Conservation (phyloP, 2,888 invertebrate species). For the Vannuccia rotundouncinata region DNA sequence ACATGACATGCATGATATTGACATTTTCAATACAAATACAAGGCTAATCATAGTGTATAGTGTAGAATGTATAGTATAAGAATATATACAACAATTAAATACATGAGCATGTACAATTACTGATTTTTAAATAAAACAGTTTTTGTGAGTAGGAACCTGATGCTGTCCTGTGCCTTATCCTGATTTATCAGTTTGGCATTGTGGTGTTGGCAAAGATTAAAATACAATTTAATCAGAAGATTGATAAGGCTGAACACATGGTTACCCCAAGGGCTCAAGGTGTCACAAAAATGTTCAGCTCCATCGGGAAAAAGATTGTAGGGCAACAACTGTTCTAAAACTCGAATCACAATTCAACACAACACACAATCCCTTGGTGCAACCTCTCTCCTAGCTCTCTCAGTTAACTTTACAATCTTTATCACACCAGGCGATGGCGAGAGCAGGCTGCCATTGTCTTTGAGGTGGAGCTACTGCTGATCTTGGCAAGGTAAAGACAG, state of each 20-base stretch:
- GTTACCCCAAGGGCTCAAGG: not conserved
- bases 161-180: not conserved
- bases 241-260: conserved; percentile 27
- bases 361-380: not conserved
- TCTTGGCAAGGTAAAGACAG: not conserved
- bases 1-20: not conserved
- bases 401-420: not conserved
- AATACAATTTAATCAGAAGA: not conserved
- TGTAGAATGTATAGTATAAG: not conserved
- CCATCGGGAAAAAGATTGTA: not conserved
- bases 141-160: not conserved
- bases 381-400: not conserved
- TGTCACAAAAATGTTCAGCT: not conserved
- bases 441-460: not conserved
- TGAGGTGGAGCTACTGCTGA: not conserved
- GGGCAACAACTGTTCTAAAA: not conserved
- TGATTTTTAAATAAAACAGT: not conserved
- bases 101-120: not conserved
- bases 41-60: not conserved
- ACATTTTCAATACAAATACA: not conserved
- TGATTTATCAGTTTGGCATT: not conserved
- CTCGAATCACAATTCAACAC: not conserved
- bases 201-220: not conserved
- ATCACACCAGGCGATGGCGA: not conserved
- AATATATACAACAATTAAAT: not conserved